Conservation (phyloP, 2,113 vertebrate genomes). For the Monopterus albus region DNA sequence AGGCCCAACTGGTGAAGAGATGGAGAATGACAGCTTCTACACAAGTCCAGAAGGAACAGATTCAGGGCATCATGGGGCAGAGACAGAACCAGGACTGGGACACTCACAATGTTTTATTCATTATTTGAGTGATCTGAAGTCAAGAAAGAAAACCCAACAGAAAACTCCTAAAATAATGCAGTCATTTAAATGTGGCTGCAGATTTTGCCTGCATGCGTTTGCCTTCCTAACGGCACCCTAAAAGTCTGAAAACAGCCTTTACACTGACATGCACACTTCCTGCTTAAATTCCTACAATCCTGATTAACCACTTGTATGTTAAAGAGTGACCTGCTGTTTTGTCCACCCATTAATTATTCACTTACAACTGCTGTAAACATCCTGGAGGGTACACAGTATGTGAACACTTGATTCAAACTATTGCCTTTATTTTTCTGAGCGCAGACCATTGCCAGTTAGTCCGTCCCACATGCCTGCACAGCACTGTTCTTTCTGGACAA, state of each 20-base stretch:
- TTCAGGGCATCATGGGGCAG: no score
- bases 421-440: constrained; percentile 37
- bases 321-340: constrained; percentile 53
- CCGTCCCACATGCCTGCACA: background rate
- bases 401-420: constrained; percentile 30
- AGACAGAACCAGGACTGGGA: no score
- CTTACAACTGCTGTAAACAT: constrained; percentile 45
- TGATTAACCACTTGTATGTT: constrained; percentile 17
- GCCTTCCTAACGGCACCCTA: background rate
- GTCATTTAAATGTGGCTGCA: background rate
- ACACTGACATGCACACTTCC: constrained; percentile 7
- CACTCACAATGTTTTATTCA: no score
- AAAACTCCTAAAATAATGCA: constrained; percentile 24
- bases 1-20: no score
- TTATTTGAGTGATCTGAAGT: background rate
- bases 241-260: constrained; percentile 43
- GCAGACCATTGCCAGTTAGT: constrained; percentile 35
- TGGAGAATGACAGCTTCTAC: no score
- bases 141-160: constrained; percentile 5
- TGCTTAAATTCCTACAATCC: background rate
- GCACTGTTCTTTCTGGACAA: constrained; percentile 38
- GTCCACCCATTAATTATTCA: constrained; percentile 48
- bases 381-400: constrained; percentile 34
- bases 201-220: constrained; percentile 14
- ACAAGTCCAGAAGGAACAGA: no score